Base-by-base conservation (phyloP, 2,797 vertebrate species). In the Aldrovandia affinis region DNA sequence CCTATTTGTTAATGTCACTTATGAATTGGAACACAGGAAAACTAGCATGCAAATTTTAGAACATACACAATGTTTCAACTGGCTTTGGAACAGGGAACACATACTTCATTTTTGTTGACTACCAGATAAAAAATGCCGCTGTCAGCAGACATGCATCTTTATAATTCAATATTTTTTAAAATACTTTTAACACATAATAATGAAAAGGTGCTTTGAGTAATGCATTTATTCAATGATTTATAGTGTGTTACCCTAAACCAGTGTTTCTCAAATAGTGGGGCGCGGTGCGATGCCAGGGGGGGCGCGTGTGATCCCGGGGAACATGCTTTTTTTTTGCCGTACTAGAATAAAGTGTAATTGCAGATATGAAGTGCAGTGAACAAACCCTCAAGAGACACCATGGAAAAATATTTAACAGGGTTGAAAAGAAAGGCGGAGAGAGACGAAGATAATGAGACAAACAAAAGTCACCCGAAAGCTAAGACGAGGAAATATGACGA, bases 171-270 rank as follows among this genome's bases (percentile, higher is more conserved):
- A 1, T 63, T 65, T 20, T 75, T 39, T 42, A 39, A 15, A n/a
- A n/a, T n/a, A 61, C 15, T 12, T 78, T n/a, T n/a, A 47, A 78
- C 36, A 78, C 15, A 20, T 44, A 50, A 50, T 10, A 14, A n/a
- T 50, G 10, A 78, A 50, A 42, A 47, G n/a, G 22, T 14, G 20
- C 18, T 0, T 73, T 73, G 68, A 73, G 33, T 8, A 73, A 73
- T 73, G 2, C 33, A 39, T 73, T 73, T 73, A 39, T 18, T 12
- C 39, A 42, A 73, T 22, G 4, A 73, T 65, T 30, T 33, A 65
- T 30, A 8, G 12, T 30, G 12, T 65, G 28, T 20, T 7, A 83
- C 83, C 73, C 80, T 78, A 36, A 78, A 20, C 39, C 84, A n/a
- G n/a, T n/a, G n/a, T n/a, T n/a, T n/a, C n/a, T n/a, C n/a, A n/a